Base-by-base conservation (phyloP, 2,888 invertebrate species). In the Pristionchus japonicus region DNA sequence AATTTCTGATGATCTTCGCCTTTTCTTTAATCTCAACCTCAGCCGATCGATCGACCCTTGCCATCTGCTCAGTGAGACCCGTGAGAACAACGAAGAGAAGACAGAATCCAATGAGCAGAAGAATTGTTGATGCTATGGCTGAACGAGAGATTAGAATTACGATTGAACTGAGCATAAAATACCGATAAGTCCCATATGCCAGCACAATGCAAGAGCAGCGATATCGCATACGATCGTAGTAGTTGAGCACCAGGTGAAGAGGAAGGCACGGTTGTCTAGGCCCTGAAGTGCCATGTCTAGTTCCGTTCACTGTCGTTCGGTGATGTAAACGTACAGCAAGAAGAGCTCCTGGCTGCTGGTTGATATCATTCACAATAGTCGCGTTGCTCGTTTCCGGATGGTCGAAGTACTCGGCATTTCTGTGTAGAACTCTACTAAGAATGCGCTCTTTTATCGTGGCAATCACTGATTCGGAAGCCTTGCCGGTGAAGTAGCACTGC, bases 261-360 rank as follows among this genome's bases (percentile, higher is more conserved):
- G 89, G 64, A 91, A 89, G 31, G 89, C 89, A 13, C 91, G 90
- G 40, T 89, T 89, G 88, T 91, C 91, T 6, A 91, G 87, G 43
- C 90, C 90, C 91, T 91, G 87, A 11, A 43, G n/a, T n/a, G n/a
- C n/a, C n/a, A n/a, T n/a, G n/a, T n/a, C 6, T 43, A 6, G 11
- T 43, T n/a, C n/a, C 43, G 11, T 9, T 6, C 7, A n/a, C 6
- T 9, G 3, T 3, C 7, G 31, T 40, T n/a, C 6, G 40, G 7
- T 4, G 27, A 4, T 13, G 49, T 17, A 27, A 49, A 13, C 49
- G 15, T 27, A 85, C 85, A n/a, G 85, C 85, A 11, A 64, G 31
- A 15, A 85, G 64, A 1, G 40, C 20, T 1, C 7, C 23, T 3
- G 85, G 64, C 27, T 61, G 85, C 11, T 61, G 40, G 15, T 64